Evolutionary conservation across 1,140 invertebrate genomes (phyloP), one percentile per base, ranked within the genome.

Genomic region (Pinna nobilis): DNA sequence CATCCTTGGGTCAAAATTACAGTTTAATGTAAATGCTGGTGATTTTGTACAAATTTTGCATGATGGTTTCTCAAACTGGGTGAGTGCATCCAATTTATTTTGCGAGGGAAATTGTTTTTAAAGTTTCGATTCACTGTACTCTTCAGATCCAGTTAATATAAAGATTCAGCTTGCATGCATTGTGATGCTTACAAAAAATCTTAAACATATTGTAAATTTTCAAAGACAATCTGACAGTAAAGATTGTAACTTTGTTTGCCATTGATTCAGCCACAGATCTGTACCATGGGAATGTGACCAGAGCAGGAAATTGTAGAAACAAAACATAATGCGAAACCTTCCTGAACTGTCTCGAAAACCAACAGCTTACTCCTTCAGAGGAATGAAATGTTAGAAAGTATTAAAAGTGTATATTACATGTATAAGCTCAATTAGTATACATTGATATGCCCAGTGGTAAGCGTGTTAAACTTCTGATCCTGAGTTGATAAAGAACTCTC

Each of bases 41-140:
- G 49, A 51, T 51, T 51, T 51, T 20, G n/a, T 51, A n/a, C 49
- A 51, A n/a, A 20, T 51, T n/a, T 25, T 51, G 9, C 49, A 51
- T 51, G 49, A 51, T 51, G 49, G 49, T 51, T 20, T 3, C 9
- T 20, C 28, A 25, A 20, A 51, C n/a, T 51, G 49, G 49, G 20
- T 51, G n/a, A 51, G 20, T 25, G 9, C 28, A 51, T 51, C 49
- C 1, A 51, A 51, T 3, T 25, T 51, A 20, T 51, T 51, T n/a
- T 51, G 49, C n/a, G 13, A 51, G 20, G 49, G 28, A 7, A 51
- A 51, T 20, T 51, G 49, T n/a, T 20, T 51, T 51, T 20, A 51
- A 9, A 51, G 20, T 25, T 20, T 51, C 15, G 49, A 51, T 20
- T 51, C 49, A 20, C 49, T 51, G 9, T 51, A 51, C 28, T 25